These are phyloP conservation scores for Cetonia aurata DNA, from an alignment of 2,888 invertebrate genomes.

Conservation along the genomic window DNA sequence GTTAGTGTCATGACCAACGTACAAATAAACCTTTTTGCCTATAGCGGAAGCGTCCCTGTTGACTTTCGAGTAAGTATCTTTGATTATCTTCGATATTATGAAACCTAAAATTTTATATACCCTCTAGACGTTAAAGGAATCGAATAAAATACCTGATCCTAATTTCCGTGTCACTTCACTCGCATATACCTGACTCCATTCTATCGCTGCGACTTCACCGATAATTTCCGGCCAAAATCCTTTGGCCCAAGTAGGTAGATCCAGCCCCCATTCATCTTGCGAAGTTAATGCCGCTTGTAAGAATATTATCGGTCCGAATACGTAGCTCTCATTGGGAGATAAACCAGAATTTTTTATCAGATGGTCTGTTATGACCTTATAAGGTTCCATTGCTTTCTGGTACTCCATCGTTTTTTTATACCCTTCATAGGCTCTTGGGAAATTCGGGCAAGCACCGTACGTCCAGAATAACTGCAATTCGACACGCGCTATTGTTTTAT, in stretches of 20 bases:
- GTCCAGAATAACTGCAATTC: conserved; percentile 31
- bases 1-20: conserved; percentile 71
- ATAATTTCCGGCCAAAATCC: conserved; percentile 60
- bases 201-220: conserved; percentile 59
- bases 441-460: conserved; percentile 24
- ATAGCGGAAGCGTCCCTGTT: conserved; percentile 23
- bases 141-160: conserved; percentile 46
- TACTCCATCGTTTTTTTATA: conserved; percentile 7
- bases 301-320: conserved; percentile 9
- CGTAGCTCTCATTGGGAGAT: conserved; percentile 4
- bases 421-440: neutral
- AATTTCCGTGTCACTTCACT: conserved; percentile 57
- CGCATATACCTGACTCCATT: conserved; percentile 60
- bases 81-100: conserved; percentile 38
- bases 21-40: conserved; percentile 57
- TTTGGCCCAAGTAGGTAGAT: conserved; percentile 64
- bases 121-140: neutral
- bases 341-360: conserved; percentile 30
- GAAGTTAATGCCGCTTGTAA: conserved; percentile 18
- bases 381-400: conserved; percentile 1
- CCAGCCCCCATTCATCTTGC: conserved; percentile 59
- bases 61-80: conserved; percentile 34
- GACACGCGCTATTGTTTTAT: neutral
- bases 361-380: neutral
- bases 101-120: conserved; percentile 30